These are phyloP conservation scores for Pasiphila rectangulata DNA, from an alignment of 2,888 invertebrate genomes.

Conservation along the genomic window DNA sequence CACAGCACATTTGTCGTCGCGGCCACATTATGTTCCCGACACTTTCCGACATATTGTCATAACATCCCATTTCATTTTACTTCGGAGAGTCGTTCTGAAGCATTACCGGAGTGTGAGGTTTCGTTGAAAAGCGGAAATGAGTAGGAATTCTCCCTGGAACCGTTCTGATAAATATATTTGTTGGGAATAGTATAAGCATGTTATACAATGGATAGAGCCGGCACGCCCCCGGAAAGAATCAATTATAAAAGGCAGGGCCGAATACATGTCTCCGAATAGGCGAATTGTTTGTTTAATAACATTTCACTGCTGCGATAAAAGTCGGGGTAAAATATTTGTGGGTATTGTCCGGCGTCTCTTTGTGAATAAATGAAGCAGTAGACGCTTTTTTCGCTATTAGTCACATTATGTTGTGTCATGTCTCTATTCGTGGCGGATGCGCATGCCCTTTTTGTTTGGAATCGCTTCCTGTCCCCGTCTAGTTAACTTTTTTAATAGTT, in stretches of 20 bases:
- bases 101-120: conserved; percentile 65
- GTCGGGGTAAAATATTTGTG: conserved; percentile 70
- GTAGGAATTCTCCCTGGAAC: conserved; percentile 67
- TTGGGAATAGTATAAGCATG: conserved; percentile 43
- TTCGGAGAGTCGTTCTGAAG: conserved; percentile 61
- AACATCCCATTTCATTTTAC: conserved; percentile 73
- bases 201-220: conserved; percentile 58
- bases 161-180: conserved; percentile 66
- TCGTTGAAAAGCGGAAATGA: conserved; percentile 75
- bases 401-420: conserved; percentile 57
- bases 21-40: conserved; percentile 54
- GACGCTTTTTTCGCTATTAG: conserved; percentile 56
- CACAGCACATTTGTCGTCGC: conserved; percentile 47
- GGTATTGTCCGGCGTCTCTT: conserved; percentile 60
- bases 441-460: conserved; percentile 61
- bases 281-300: conserved; percentile 81
- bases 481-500: conserved; percentile 62
- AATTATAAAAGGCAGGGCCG: conserved; percentile 70
- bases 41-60: conserved; percentile 69
- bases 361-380: conserved; percentile 66
- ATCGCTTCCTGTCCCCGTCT: conserved; percentile 61
- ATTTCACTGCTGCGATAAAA: conserved; percentile 69
- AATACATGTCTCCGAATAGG: conserved; percentile 73
- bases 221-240: conserved; percentile 79
- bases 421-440: conserved; percentile 68